Conservation (phyloP, 2,888 invertebrate species). For the Dynastes grantii region DNA sequence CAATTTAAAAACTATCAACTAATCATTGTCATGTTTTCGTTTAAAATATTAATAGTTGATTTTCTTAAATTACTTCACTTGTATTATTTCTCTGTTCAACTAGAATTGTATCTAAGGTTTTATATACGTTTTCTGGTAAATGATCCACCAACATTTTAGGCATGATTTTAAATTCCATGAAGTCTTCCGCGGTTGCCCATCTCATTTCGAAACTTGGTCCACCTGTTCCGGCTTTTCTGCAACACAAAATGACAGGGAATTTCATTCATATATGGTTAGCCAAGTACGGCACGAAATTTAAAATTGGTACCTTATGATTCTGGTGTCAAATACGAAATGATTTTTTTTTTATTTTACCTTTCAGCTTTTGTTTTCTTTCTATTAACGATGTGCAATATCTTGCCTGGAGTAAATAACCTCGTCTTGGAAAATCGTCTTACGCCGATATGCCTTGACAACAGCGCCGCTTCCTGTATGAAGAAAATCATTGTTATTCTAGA, state of each 20-base stretch:
- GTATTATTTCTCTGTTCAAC: constrained; percentile 70
- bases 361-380: constrained; percentile 80
- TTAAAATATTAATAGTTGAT: not conserved
- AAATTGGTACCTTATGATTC: not conserved
- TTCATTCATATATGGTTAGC: not conserved
- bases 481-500: constrained; percentile 21
- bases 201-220: constrained; percentile 83
- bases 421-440: constrained; percentile 80
- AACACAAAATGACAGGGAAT: constrained; percentile 54
- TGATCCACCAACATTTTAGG: constrained; percentile 91
- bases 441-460: constrained; percentile 79
- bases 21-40: constrained; percentile 7
- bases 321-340: no score
- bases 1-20: constrained; percentile 12
- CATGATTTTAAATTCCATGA: constrained; percentile 87
- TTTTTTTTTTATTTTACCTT: constrained; percentile 69
- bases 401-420: constrained; percentile 84
- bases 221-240: constrained; percentile 77
- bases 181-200: constrained; percentile 87
- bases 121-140: constrained; percentile 84
- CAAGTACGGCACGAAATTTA: constrained; percentile 36
- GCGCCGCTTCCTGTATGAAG: constrained; percentile 75
- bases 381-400: constrained; percentile 84
- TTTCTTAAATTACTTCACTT: constrained; percentile 59
- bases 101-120: constrained; percentile 79